Percentiles rank a stretch among this genome's conserved stretches.
phyloP scores from a whole-genome alignment of 2,888 invertebrate species.

The Acanthococcus lagerstroemiae region DNA sequence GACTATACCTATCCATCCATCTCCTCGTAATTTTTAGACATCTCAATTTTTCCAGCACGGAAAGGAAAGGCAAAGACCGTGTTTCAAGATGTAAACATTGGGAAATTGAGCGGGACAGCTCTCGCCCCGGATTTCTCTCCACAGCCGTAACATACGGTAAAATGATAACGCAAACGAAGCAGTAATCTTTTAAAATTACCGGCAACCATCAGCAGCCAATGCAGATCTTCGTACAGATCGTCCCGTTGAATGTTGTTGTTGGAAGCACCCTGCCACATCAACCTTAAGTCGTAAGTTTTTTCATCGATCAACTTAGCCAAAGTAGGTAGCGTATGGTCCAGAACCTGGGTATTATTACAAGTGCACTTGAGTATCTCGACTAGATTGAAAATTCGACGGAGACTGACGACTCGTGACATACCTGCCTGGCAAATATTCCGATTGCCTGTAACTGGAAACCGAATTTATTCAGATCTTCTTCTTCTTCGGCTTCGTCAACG shows the following conservation, averaged over 20 bases:
- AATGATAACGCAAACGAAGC: too few relatives aligned
- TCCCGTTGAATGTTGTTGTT: conserved; percentile 45
- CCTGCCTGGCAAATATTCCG: conserved; percentile 48
- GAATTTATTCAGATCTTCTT: conserved; percentile 52
- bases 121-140: too few relatives aligned
- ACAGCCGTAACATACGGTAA: too few relatives aligned
- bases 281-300: conserved; percentile 49
- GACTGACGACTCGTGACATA: conserved; percentile 37
- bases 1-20: too few relatives aligned
- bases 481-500: conserved; percentile 54
- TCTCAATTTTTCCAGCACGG: too few relatives aligned
- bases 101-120: too few relatives aligned
- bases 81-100: too few relatives aligned
- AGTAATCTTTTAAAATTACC: too few relatives aligned
- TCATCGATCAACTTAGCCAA: conserved; percentile 57
- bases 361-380: too few relatives aligned
- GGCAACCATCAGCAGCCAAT: conserved; percentile 73
- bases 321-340: conserved; percentile 55
- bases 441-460: conserved; percentile 63
- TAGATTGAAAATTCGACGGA: too few relatives aligned
- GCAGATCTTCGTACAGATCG: conserved; percentile 73
- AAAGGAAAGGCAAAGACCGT: too few relatives aligned
- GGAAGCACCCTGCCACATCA: conserved; percentile 40
- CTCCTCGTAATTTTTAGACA: too few relatives aligned
- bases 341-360: conserved; percentile 47